Evolutionary conservation across 92 coral and sea anemone genomes (phyloP), one percentile per base, ranked within the genome.

Genomic region (Pocillopora meandrina): DNA sequence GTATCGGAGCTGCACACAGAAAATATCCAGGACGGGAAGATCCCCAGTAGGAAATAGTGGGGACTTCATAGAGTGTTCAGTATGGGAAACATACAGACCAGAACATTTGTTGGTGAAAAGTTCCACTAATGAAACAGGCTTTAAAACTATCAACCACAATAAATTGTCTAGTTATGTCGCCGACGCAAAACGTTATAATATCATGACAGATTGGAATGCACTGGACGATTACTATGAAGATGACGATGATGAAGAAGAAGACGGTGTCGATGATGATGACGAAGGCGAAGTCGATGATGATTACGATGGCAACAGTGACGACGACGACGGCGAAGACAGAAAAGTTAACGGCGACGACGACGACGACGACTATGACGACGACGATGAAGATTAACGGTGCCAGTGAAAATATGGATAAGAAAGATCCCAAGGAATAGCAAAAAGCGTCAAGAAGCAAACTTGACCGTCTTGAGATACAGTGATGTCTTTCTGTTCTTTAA

Each of bases 51-150:
- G 56, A 12, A 49, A 18, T 33, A 52, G 18, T 16, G 62, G n/a
- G 17, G 12, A 23, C n/a, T 5, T 8, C 14, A n/a, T 33, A 49
- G 35, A 49, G 35, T 20, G 12, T n/a, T 56, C 35, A 10, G 34
- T 73, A 9, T 73, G 77, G 77, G 77, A 73, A 73, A 73, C 77
- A 4, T 49, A 73, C 77, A 20, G 19, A 73, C 15, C 77, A 73
- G 35, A 52, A 20, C 31, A 52, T 34, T 55, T 73, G 56, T 35
- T 55, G 2, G 57, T 20, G 19, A 49, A 55, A 5, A 73, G 34
- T 47, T 49, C 10, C 35, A 4, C 34, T 2, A 33, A 49, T 7
- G n/a, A 73, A 20, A 4, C 61, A 18, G 34, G 77, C 3, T 5
- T 73, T 52, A 3, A 16, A 31, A 9, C 35, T 19, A 12, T 31